Percentiles rank a stretch among this genome's conserved stretches.
Evolutionary conservation across 2,797 vertebrate genomes (phyloP).

Genomic region (Falco berigora): DNA sequence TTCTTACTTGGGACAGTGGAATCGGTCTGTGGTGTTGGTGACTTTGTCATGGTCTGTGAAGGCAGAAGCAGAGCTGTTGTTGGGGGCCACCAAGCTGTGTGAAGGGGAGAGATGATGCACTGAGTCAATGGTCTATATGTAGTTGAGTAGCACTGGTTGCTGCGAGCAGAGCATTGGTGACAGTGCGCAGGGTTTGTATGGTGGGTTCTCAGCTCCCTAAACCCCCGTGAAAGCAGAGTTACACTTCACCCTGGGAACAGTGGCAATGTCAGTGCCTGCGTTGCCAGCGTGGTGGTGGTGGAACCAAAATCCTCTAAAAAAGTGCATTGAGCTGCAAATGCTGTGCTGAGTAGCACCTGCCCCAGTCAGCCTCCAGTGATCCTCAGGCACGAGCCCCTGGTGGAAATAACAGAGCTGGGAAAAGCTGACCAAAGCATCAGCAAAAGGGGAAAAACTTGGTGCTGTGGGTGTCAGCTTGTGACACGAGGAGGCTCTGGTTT

Average conservation of each 20-base stretch:
- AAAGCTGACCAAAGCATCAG: background rate
- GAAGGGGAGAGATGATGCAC: background rate
- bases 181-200: accelerated
- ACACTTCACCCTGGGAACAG: accelerated
- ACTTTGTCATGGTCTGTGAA: background rate
- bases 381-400: background rate
- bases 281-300: background rate
- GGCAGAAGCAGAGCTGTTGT: background rate
- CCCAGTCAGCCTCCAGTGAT: background rate
- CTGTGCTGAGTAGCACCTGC: background rate
- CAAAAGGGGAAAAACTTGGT: background rate
- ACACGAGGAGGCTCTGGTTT: background rate
- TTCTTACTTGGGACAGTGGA: background rate
- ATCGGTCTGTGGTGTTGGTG: background rate
- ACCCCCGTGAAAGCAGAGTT: background rate
- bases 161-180: background rate
- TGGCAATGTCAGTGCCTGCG: background rate
- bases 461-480: background rate
- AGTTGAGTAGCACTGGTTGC: background rate
- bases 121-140: background rate
- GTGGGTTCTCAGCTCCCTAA: background rate
- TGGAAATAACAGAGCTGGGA: background rate
- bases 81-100: background rate
- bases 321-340: accelerated
- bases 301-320: background rate